These are phyloP conservation scores for Cheilosia vulpina DNA, from an alignment of 2,888 invertebrate species.

Conservation along the genomic window DNA sequence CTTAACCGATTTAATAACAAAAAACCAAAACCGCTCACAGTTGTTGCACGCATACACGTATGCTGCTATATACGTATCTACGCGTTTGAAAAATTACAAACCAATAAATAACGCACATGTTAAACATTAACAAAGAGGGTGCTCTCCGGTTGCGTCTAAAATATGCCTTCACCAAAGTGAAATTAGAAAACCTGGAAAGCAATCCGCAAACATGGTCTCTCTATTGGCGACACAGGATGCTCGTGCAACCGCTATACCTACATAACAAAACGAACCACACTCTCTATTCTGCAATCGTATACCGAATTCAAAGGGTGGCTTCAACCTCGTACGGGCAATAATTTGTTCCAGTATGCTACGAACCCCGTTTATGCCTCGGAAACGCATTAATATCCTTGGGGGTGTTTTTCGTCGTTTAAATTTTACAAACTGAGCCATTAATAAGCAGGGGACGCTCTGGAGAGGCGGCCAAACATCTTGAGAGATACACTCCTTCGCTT, in stretches of 20 bases:
- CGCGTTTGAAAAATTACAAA: slow-evolving; percentile 48
- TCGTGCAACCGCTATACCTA: slow-evolving; percentile 48
- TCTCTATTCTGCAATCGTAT: slow-evolving; percentile 12
- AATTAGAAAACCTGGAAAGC: slow-evolving; percentile 59
- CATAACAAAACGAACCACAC: slow-evolving; percentile 39
- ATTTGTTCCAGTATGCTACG: slow-evolving; percentile 53
- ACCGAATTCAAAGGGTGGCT: slow-evolving; percentile 44
- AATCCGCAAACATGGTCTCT: slow-evolving; percentile 53
- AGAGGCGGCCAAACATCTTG: slow-evolving; percentile 32
- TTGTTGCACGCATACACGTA: slow-evolving; percentile 1
- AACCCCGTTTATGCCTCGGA: slow-evolving; percentile 62
- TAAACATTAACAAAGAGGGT: slow-evolving; percentile 72
- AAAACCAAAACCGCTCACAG: slow-evolving; percentile 23
- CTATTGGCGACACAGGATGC: slow-evolving; percentile 69
- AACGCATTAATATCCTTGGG: slow-evolving; percentile 57
- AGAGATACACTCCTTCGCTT: slow-evolving; percentile 11
- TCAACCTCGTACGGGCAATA: slow-evolving; percentile 26
- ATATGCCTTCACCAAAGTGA: slow-evolving; percentile 61
- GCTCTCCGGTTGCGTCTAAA: slow-evolving; percentile 51
- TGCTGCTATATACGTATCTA: background rate
- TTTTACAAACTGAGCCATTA: slow-evolving; percentile 64
- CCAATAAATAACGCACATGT: slow-evolving; percentile 72
- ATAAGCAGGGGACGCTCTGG: slow-evolving; percentile 34
- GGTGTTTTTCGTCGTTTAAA: slow-evolving; percentile 60
- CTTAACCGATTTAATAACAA: slow-evolving; percentile 51